Percentiles rank a stretch among this genome's conserved stretches.
Conservation (phyloP, 2,888 invertebrate species). For the Malthinus flaveolus region DNA sequence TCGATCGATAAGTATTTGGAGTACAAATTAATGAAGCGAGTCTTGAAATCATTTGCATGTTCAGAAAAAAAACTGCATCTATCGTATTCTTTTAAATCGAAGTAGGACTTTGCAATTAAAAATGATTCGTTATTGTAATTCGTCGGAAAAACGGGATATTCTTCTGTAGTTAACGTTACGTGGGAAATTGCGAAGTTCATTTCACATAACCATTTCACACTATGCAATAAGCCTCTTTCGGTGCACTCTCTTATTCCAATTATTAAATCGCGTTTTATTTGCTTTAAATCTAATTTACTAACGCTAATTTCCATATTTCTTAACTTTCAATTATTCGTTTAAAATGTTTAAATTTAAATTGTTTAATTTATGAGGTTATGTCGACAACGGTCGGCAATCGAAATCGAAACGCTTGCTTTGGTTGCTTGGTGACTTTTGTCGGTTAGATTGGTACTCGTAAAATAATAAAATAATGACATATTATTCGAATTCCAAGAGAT, state of each 20-base stretch:
- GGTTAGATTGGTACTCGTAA: background rate
- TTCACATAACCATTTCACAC: constrained; percentile 88
- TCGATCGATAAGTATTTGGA: constrained; percentile 87
- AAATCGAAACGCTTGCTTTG: too few species aligned
- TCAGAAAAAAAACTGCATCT: constrained; percentile 80
- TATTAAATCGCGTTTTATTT: constrained; percentile 68
- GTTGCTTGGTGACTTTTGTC: background rate
- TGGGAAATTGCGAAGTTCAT: constrained; percentile 76
- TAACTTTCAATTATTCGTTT: background rate
- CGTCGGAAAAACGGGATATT: constrained; percentile 55
- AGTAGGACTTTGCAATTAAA: constrained; percentile 82
- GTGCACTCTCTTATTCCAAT: constrained; percentile 73
- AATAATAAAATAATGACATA: background rate
- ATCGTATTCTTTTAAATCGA: constrained; percentile 90
- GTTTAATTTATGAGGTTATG: background rate
- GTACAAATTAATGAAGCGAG: constrained; percentile 83
- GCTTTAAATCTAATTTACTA: constrained; percentile 50
- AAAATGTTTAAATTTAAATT: background rate
- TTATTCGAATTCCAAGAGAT: too few species aligned
- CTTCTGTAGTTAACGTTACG: constrained; percentile 61
- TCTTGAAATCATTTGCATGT: constrained; percentile 69
- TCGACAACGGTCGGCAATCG: background rate
- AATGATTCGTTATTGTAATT: constrained; percentile 68
- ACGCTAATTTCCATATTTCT: constrained; percentile 1
- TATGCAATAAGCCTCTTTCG: constrained; percentile 77